A percentile compares a stretch with the other conserved stretches of the same genome.
These are phyloP conservation scores for Catagonus wagneri DNA, from an alignment of 2,113 vertebrate species.

Conservation along the genomic window DNA sequence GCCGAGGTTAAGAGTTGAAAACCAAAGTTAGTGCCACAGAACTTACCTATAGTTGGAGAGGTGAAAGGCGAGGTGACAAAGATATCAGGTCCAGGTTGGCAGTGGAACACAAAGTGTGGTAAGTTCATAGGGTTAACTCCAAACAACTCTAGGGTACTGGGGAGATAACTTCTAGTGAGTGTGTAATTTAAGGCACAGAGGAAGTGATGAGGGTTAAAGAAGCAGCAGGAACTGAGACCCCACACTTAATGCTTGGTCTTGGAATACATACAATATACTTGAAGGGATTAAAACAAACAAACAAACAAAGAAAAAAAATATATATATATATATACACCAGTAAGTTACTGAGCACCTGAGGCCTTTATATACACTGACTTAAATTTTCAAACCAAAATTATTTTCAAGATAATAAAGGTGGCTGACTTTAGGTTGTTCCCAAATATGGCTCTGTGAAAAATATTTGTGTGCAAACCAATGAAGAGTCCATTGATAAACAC, in stretches of 20 bases:
- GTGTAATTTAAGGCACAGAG: not conserved
- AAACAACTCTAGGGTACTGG: too few relatives aligned
- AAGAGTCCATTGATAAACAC: not conserved
- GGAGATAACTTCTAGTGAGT: not conserved
- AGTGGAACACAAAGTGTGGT: not conserved
- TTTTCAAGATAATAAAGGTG: not conserved
- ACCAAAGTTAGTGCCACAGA: constrained; percentile 7
- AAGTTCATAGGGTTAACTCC: not conserved
- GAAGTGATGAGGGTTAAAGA: not conserved
- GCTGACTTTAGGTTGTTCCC: not conserved
- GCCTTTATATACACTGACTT: not conserved
- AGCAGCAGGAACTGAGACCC: not conserved
- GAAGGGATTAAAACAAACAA: not conserved
- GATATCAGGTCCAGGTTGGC: not conserved
- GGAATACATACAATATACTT: not conserved
- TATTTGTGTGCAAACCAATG: not conserved
- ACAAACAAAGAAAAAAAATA: too few relatives aligned
- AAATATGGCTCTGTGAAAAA: not conserved
- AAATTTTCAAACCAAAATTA: not conserved
- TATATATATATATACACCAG: not conserved
- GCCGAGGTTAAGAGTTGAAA: not conserved
- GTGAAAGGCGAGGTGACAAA: not conserved
- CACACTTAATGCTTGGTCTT: rapidly evolving
- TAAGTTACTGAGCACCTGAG: not conserved
- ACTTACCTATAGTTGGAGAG: constrained; percentile 41